A percentile compares a stretch with the other conserved stretches of the same genome.
Evolutionary conservation across 2,797 vertebrate genomes (phyloP).

Genomic region (Lycodopsis pacificus): DNA sequence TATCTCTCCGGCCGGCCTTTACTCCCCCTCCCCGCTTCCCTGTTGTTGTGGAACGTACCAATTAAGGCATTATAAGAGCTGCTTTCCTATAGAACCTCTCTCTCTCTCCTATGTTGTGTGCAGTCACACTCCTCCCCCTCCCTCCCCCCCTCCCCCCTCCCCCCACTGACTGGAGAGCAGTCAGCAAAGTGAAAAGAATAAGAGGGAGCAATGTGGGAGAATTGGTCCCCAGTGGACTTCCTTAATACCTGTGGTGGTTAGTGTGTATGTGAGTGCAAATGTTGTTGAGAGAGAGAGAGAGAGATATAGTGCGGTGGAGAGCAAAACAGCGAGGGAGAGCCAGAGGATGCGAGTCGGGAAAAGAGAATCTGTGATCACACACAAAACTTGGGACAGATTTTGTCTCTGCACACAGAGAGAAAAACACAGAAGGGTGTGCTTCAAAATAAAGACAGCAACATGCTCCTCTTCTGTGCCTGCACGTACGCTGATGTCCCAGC

Average conservation of each 20-base stretch:
- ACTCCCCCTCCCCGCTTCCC: not conserved
- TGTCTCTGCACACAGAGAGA: constrained; percentile 48
- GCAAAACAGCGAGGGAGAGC: constrained; percentile 43
- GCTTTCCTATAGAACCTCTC: too few relatives aligned
- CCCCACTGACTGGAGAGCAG: constrained; percentile 69
- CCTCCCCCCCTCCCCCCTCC: not conserved
- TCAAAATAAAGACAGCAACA: constrained; percentile 42
- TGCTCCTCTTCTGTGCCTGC: constrained; percentile 39
- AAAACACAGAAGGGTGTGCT: constrained; percentile 45
- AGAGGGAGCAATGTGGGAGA: constrained; percentile 67
- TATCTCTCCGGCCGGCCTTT: constrained; percentile 7
- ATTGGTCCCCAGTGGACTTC: constrained; percentile 82
- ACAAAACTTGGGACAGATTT: constrained; percentile 56
- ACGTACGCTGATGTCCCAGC: constrained; percentile 24
- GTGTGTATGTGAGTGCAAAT: constrained; percentile 23
- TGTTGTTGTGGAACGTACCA: constrained; percentile 37
- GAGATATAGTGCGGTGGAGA: constrained; percentile 16
- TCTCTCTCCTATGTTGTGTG: constrained; percentile 21
- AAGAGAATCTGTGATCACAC: constrained; percentile 65
- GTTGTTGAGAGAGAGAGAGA: constrained; percentile 7
- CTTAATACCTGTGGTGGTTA: constrained; percentile 59
- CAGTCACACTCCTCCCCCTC: constrained; percentile 33
- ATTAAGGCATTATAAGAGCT: not conserved
- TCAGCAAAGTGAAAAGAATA: constrained; percentile 66
- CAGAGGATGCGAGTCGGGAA: constrained; percentile 54